These are phyloP conservation scores for Eutolmus rufibarbis DNA, from an alignment of 2,888 invertebrate genomes.

Conservation along the genomic window DNA sequence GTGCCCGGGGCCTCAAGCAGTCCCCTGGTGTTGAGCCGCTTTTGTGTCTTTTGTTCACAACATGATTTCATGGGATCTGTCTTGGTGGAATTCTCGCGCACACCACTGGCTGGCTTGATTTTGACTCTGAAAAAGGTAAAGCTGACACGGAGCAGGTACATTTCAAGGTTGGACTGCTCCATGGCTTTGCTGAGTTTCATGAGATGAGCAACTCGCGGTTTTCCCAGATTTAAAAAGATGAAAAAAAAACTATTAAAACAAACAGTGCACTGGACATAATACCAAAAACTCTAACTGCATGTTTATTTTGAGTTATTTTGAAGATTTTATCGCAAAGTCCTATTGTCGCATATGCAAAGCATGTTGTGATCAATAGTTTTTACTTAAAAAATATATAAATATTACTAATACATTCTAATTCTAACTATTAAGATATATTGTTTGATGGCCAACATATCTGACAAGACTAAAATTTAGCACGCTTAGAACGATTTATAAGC, in stretches of 20 bases:
- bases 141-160: conserved; percentile 31
- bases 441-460: too few species aligned
- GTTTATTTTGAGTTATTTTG: too few species aligned
- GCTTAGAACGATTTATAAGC: too few species aligned
- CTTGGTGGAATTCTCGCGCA: background rate
- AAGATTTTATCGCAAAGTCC: too few species aligned
- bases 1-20: background rate
- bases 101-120: background rate
- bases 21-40: background rate
- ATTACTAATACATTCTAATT: too few species aligned
- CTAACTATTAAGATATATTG: too few species aligned
- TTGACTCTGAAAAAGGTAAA: conserved; percentile 25
- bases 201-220: background rate
- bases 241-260: background rate
- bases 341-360: too few species aligned
- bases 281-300: too few species aligned
- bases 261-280: background rate
- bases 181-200: background rate
- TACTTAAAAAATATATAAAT: too few species aligned
- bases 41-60: background rate
- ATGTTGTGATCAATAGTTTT: too few species aligned
- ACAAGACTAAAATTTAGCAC: too few species aligned
- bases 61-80: background rate
- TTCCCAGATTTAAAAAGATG: background rate
- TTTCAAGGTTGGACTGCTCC: conserved; percentile 41